phyloP scores from a whole-genome alignment of 2,113 vertebrate genomes.

The Ovis aries region DNA sequence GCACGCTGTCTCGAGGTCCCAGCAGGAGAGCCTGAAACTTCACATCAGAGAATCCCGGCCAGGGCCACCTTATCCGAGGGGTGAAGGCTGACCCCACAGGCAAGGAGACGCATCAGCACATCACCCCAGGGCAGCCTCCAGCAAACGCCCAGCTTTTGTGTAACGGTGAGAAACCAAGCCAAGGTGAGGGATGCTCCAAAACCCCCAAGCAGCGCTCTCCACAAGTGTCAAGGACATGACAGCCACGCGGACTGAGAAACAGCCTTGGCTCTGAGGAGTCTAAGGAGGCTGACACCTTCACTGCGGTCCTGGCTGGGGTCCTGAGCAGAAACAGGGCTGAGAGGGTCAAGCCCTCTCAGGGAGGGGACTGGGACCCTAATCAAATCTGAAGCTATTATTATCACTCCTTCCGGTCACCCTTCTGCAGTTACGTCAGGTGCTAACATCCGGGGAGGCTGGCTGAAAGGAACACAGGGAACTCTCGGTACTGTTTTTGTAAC shows the following conservation, averaged over 20 bases:
- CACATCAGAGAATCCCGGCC: not conserved
- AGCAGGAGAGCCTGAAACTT: not conserved
- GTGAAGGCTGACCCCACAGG: not conserved
- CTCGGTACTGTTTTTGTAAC: not conserved
- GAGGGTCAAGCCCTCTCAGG: not conserved
- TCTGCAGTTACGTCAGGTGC: not conserved
- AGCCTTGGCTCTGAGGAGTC: not conserved
- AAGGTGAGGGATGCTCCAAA: not conserved
- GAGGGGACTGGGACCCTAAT: not conserved
- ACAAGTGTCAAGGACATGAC: not conserved
- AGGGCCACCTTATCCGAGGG: fast-evolving
- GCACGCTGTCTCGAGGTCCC: not conserved
- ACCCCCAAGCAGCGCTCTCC: not conserved
- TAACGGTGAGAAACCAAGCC: not conserved
- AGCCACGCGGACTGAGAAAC: not conserved
- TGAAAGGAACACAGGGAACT: not conserved
- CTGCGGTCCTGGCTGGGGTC: fast-evolving
- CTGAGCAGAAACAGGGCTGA: not conserved
- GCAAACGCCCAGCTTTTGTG: not conserved
- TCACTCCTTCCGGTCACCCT: not conserved
- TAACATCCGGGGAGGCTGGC: not conserved
- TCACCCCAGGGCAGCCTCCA: not conserved
- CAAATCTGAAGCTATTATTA: not conserved
- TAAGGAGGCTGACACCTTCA: not conserved
- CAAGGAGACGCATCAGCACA: fast-evolving